Percentiles rank a stretch among this genome's conserved stretches.
Conservation (phyloP, 2,888 invertebrate genomes). For the Girardia tigrina region DNA sequence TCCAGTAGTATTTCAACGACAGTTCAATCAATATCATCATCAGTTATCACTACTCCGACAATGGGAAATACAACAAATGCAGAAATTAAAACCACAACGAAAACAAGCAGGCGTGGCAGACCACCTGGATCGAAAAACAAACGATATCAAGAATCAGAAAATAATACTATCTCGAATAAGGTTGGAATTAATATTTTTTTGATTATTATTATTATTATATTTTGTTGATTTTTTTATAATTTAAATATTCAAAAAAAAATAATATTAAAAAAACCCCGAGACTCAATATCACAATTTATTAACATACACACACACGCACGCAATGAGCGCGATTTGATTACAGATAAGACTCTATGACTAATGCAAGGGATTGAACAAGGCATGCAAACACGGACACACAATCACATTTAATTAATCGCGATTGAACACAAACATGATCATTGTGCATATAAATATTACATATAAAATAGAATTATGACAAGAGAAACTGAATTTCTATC, state of each 20-base stretch:
- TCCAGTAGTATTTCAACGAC: not conserved
- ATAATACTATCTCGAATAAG: slow-evolving; percentile 11
- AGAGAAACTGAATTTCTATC: not conserved
- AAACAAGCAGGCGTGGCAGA: slow-evolving; percentile 19
- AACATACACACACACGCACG: not conserved
- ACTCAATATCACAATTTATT: slow-evolving; percentile 8
- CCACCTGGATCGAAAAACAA: slow-evolving; percentile 32
- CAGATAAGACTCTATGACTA: slow-evolving; percentile 23
- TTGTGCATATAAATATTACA: too few relatives aligned
- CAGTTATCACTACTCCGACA: not conserved
- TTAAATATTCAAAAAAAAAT: too few relatives aligned
- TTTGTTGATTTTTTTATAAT: too few relatives aligned
- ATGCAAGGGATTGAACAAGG: not conserved
- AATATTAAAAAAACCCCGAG: not conserved
- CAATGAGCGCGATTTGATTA: slow-evolving; percentile 18
- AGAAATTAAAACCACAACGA: not conserved
- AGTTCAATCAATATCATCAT: not conserved
- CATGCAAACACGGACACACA: not conserved
- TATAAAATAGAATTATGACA: too few relatives aligned
- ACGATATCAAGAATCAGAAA: not conserved
- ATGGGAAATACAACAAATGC: slow-evolving; percentile 17
- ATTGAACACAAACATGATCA: not conserved
- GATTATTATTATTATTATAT: too few relatives aligned
- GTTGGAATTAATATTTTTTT: not conserved
- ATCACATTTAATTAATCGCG: not conserved